phyloP scores from a whole-genome alignment of 2,797 vertebrate genomes.

The Nannoperca australis region DNA sequence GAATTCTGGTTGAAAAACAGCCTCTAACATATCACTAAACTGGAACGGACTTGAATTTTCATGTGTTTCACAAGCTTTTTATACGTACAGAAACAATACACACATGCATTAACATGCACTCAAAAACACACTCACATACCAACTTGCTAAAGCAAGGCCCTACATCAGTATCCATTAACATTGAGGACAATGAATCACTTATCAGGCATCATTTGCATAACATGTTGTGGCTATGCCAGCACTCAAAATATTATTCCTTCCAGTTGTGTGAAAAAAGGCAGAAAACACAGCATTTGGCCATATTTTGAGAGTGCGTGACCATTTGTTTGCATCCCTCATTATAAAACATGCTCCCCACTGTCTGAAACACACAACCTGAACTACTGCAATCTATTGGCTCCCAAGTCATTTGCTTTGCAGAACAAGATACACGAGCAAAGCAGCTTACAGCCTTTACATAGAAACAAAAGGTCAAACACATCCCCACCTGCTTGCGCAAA shows the following conservation, averaged over 20 bases:
- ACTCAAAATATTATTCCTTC: conserved; percentile 52
- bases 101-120: conserved; percentile 25
- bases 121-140: conserved; percentile 20
- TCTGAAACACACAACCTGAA: conserved; percentile 23
- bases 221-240: conserved; percentile 37
- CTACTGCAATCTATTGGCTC: conserved; percentile 34
- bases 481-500: conserved; percentile 50
- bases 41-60: conserved; percentile 7
- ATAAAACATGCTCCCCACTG: conserved; percentile 24
- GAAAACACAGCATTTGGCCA: conserved; percentile 36
- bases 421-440: conserved; percentile 63
- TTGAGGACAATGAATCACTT: conserved; percentile 61
- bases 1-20: neutral
- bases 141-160: neutral
- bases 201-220: conserved; percentile 68
- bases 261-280: conserved; percentile 40
- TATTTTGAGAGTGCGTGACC: conserved; percentile 23
- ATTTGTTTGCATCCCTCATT: conserved; percentile 1
- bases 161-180: conserved; percentile 57
- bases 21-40: neutral
- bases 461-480: conserved; percentile 60
- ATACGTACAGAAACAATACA: neutral
- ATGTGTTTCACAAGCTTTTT: conserved; percentile 2
- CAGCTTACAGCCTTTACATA: conserved; percentile 60
- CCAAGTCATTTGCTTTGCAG: conserved; percentile 47